Evolutionary conservation across 2,113 vertebrate genomes (phyloP).

Genomic region (Misgurnus anguillicaudatus): DNA sequence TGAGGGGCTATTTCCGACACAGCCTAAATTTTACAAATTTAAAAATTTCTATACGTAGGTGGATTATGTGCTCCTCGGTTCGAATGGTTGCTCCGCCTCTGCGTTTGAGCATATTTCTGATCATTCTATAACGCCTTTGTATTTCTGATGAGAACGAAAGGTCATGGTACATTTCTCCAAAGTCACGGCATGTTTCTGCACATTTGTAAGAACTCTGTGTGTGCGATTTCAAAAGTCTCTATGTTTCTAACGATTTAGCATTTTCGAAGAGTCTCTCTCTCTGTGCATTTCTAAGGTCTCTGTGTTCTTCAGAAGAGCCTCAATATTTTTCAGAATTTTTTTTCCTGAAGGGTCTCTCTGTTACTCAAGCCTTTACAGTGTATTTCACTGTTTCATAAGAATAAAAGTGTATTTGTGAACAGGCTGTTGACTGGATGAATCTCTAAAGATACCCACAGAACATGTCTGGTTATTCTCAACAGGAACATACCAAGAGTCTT

Average conservation of each 20-base stretch:
- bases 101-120: not conserved
- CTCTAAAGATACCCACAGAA: not conserved
- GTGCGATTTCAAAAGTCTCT: constrained; percentile 11
- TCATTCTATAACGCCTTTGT: constrained; percentile 34
- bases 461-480: not conserved
- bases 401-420: not conserved
- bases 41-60: no score
- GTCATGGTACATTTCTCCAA: constrained; percentile 3
- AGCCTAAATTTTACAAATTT: no score
- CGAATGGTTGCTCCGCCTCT: not conserved
- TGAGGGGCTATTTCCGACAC: no score
- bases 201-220: not conserved
- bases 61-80: no score
- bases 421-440: not conserved
- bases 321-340: not conserved
- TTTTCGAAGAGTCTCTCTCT: not conserved
- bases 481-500: not conserved
- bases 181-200: not conserved
- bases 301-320: constrained; percentile 8
- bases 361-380: not conserved
- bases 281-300: constrained; percentile 7
- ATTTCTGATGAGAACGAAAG: constrained; percentile 14
- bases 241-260: not conserved
- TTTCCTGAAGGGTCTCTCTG: not conserved
- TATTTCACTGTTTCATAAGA: not conserved